A percentile compares a stretch with the other conserved stretches of the same genome.
phyloP scores from a whole-genome alignment of 1,140 invertebrate genomes.

The Heterodera schachtii region DNA sequence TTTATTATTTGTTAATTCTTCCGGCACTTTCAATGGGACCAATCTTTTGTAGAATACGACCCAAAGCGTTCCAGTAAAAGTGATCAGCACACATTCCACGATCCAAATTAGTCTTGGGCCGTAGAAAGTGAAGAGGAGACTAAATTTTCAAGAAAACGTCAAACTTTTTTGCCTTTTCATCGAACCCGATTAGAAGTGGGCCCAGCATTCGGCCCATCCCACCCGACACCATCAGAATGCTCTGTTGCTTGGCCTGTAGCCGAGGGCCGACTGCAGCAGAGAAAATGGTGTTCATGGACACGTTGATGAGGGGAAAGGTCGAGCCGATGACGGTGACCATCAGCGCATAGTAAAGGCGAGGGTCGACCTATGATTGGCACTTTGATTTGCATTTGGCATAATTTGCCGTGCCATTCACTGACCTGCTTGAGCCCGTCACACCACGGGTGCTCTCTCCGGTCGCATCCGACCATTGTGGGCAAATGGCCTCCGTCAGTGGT shows the following conservation, averaged over 20 bases:
- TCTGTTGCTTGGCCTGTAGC: conserved; percentile 44
- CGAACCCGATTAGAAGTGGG: conserved; percentile 38
- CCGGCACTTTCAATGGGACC: conserved; percentile 30
- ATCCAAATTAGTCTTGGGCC: conserved; percentile 35
- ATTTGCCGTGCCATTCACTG: not conserved
- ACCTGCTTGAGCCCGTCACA: conserved; percentile 34
- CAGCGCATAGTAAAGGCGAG: conserved; percentile 38
- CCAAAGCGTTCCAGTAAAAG: conserved; percentile 30
- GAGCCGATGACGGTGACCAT: conserved; percentile 36
- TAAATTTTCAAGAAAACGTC: conserved; percentile 29
- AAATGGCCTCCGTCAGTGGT: not conserved
- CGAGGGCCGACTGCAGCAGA: conserved; percentile 50
- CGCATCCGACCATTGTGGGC: conserved; percentile 35
- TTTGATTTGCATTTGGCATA: not conserved
- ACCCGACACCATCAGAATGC: conserved; percentile 39
- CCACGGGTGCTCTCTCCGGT: conserved; percentile 26
- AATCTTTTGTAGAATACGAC: conserved; percentile 28
- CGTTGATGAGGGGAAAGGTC: conserved; percentile 40
- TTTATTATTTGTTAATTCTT: not conserved
- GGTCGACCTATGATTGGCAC: conserved; percentile 15
- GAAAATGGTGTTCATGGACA: conserved; percentile 48
- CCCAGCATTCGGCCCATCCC: conserved; percentile 32
- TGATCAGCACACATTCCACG: conserved; percentile 27
- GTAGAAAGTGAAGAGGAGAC: conserved; percentile 34
- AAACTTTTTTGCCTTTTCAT: conserved; percentile 1